These are phyloP conservation scores for Furcula furcula DNA, from an alignment of 2,888 invertebrate species.

Conservation along the genomic window DNA sequence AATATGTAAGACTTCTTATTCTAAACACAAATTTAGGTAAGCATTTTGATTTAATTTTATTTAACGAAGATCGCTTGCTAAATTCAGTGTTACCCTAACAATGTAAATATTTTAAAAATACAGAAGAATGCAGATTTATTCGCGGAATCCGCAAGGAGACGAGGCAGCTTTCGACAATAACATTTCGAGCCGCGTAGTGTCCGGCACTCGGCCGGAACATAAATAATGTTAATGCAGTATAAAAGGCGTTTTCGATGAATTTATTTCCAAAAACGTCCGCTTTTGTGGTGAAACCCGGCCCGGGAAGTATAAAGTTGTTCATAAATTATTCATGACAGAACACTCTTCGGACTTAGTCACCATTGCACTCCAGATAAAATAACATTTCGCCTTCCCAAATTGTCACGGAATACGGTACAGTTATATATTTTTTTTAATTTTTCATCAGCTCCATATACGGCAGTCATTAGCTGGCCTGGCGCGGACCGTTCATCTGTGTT, in stretches of 20 bases:
- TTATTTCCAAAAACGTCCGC: slow-evolving; percentile 66
- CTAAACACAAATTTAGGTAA: too few species aligned
- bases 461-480: slow-evolving; percentile 14
- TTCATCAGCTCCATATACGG: slow-evolving; percentile 12
- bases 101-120: slow-evolving; percentile 1
- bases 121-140: slow-evolving; percentile 27
- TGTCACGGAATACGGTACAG: slow-evolving; percentile 9
- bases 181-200: slow-evolving; percentile 32
- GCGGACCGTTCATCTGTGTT: slow-evolving; percentile 7
- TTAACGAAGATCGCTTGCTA: too few species aligned
- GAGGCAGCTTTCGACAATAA: slow-evolving; percentile 29
- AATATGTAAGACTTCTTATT: too few species aligned
- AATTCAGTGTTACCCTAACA: slow-evolving; percentile 8
- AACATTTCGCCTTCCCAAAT: slow-evolving; percentile 25
- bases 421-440: slow-evolving; percentile 8
- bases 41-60: too few species aligned
- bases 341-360: slow-evolving; percentile 51
- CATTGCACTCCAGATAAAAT: slow-evolving; percentile 43
- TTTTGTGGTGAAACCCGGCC: slow-evolving; percentile 56
- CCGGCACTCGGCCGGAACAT: slow-evolving; percentile 41
- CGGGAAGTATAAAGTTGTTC: slow-evolving; percentile 72
- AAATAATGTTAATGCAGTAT: slow-evolving; percentile 73
- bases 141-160: slow-evolving; percentile 16
- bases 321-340: slow-evolving; percentile 67
- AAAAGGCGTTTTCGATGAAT: slow-evolving; percentile 75